Conservation (phyloP, 2,113 vertebrate species). For the Cyprinodon tularosa region DNA sequence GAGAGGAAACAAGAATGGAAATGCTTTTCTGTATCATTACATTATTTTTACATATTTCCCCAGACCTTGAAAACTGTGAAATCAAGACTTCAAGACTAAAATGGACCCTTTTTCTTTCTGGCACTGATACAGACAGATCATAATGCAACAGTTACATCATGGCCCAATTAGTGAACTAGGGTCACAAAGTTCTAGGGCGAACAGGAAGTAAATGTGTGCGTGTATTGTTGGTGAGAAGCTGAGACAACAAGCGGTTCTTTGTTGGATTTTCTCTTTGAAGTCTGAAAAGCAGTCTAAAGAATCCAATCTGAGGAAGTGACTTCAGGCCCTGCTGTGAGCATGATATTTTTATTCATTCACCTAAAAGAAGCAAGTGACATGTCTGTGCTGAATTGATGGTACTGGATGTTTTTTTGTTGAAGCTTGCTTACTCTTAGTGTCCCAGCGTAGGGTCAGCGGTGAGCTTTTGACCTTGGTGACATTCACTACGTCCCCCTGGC, state of each 20-base stretch:
- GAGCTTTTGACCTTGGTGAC: conserved; percentile 79
- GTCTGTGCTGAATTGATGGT: background rate
- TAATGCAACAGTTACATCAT: conserved; percentile 31
- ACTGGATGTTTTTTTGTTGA: too few species aligned
- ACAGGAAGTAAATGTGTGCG: conserved; percentile 13
- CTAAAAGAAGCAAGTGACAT: background rate
- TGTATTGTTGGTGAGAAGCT: background rate
- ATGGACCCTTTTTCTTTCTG: background rate
- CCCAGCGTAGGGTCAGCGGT: conserved; percentile 82
- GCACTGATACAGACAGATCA: background rate
- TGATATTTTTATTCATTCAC: background rate
- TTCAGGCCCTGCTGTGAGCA: background rate
- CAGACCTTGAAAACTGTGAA: background rate
- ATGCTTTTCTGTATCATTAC: background rate
- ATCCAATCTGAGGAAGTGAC: conserved; percentile 25
- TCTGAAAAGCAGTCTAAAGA: conserved; percentile 30
- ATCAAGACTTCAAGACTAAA: background rate
- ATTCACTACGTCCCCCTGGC: conserved; percentile 81
- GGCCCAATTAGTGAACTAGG: conserved; percentile 39
- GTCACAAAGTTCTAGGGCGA: conserved; percentile 34
- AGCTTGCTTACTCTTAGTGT: conserved; percentile 83
- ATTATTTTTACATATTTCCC: background rate
- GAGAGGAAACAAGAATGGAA: background rate
- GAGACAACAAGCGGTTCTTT: conserved; percentile 36
- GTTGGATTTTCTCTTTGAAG: conserved; percentile 30